Conservation (phyloP, 2,888 invertebrate species). For the Diarsia dahlii region DNA sequence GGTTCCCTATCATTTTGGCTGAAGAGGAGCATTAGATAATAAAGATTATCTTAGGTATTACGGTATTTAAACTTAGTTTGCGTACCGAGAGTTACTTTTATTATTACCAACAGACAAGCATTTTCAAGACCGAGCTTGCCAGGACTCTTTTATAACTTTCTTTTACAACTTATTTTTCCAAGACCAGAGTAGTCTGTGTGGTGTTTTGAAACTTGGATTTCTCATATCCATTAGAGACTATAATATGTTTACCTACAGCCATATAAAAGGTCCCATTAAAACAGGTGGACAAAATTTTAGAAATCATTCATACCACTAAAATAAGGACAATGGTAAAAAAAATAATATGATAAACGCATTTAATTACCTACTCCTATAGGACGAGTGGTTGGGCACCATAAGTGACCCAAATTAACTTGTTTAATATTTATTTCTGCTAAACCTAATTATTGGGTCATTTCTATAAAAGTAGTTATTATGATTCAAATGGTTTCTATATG, state of each 20-base stretch:
- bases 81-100: background rate
- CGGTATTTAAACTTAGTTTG: background rate
- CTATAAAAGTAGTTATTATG: no score
- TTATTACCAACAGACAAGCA: background rate
- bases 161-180: background rate
- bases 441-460: no score
- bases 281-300: no score
- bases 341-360: no score
- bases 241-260: background rate
- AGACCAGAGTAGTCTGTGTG: background rate
- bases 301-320: no score
- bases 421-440: no score
- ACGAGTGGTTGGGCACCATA: no score
- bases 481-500: no score
- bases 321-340: no score
- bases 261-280: no score
- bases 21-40: background rate
- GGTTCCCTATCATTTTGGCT: background rate
- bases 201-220: background rate
- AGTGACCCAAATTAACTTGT: no score
- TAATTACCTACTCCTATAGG: no score
- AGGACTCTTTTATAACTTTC: background rate
- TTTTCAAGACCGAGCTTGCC: background rate
- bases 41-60: slow-evolving; percentile 19
- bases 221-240: background rate